Evolutionary conservation across 2,797 vertebrate genomes (phyloP), one percentile per base, ranked within the genome.

Genomic region (Sitta carolinensis): DNA sequence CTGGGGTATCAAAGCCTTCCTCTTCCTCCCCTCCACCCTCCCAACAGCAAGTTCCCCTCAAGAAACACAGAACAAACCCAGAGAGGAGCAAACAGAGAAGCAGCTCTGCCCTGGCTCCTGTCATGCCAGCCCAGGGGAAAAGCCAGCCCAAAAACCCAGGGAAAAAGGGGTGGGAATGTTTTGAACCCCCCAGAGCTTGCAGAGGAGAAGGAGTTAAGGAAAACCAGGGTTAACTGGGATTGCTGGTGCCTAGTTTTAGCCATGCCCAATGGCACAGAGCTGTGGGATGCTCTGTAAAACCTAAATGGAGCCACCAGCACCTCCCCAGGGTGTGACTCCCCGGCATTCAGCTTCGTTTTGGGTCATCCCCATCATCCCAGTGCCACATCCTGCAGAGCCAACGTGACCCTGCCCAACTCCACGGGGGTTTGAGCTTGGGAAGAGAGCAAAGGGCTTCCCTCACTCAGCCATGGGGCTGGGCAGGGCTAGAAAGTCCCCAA

Each of bases 1-100:
- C 63, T 58, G 85, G n/a, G 1, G 1, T 63, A 75, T 58, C 82
- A 93, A 95, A 90, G 83, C 82, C 63, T 94, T 91, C 90, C 58
- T 94, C 77, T 83, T 81, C 84, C 63, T 83, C 87, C 83, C 40
- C 16, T 4, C 83, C 72, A 32, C 54, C 54, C 85, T 89, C 68
- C 38, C 22, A 57, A 38, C 52, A 77, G n/a, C 81, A 50, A 84
- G 48, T 78, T 81, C 77, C 40, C 69, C 67, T 42, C 7, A 5
- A 66, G 42, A 90, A 87, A 83, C 21, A 12, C 45, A 58, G 42
- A 18, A 13, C 17, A 72, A 38, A 21, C 20, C 36, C 83, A 48
- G n/a, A 68, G 78, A 75, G 0, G 10, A 73, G 55, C 78, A 79
- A 43, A 77, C 32, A 73, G 45, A 59, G 15, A 2, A 51, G 62